Conservation (phyloP, 2,888 invertebrate genomes). For the Girardia tigrina region DNA sequence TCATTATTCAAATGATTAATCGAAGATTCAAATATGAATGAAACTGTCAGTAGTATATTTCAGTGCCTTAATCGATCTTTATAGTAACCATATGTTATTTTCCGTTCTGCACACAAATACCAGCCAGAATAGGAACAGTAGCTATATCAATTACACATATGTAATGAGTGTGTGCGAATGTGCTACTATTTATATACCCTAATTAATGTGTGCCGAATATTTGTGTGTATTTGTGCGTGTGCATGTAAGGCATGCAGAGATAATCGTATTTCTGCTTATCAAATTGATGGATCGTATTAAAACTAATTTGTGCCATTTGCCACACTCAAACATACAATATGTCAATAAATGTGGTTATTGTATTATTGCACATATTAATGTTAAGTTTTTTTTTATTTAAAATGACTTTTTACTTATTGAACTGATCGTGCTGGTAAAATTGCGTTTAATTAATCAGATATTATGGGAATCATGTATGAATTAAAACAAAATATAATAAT, state of each 20-base stretch:
- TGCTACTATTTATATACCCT: no score
- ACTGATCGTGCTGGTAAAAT: no score
- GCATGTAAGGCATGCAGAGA: neutral
- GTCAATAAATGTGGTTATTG: neutral
- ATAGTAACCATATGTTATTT: slow-evolving; percentile 23
- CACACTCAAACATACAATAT: slow-evolving; percentile 7
- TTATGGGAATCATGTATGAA: no score
- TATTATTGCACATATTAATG: no score
- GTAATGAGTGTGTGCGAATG: neutral
- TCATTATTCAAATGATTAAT: neutral
- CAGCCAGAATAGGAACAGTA: neutral
- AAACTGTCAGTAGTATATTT: neutral
- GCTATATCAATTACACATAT: slow-evolving; percentile 20
- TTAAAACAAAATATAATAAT: no score
- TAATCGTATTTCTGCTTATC: slow-evolving; percentile 17
- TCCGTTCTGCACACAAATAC: neutral
- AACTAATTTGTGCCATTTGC: neutral
- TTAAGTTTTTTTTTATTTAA: no score
- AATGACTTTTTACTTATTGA: no score
- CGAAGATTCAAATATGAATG: neutral
- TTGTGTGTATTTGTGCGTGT: neutral
- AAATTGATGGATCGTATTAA: slow-evolving; percentile 8
- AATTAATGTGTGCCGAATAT: neutral
- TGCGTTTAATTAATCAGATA: no score
- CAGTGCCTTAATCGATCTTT: neutral